phyloP scores from a whole-genome alignment of 1,140 invertebrate genomes.

The Cydia fagiglandana region DNA sequence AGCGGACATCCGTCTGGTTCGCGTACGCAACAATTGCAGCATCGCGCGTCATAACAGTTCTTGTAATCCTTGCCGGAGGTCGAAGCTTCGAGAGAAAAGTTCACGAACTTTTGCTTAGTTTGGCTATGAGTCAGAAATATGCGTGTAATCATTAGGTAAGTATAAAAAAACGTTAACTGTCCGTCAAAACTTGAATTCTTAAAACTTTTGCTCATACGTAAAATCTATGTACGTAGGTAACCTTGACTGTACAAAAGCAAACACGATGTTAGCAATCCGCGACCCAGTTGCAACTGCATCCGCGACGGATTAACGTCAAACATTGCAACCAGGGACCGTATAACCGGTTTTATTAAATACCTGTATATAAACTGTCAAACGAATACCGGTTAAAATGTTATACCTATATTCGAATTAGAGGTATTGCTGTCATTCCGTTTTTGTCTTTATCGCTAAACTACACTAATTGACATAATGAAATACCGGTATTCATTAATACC shows the following conservation, averaged over 20 bases:
- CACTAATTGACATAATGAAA: no score
- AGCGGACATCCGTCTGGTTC: neutral
- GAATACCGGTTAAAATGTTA: no score
- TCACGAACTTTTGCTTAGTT: neutral
- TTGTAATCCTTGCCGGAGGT: conserved; percentile 4
- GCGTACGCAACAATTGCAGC: conserved; percentile 4
- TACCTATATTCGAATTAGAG: no score
- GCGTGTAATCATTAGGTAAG: neutral
- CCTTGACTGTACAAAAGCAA: neutral
- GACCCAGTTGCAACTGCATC: conserved; percentile 2
- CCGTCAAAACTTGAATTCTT: neutral
- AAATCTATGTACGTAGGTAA: neutral
- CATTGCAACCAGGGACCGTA: no score
- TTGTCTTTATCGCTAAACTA: no score
- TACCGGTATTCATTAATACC: no score
- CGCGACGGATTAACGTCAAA: neutral
- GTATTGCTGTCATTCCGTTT: no score
- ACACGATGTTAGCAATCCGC: neutral
- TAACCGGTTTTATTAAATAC: no score
- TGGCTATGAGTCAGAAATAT: neutral
- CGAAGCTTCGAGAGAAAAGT: conserved; percentile 2
- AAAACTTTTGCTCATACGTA: neutral
- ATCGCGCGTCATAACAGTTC: conserved; percentile 6
- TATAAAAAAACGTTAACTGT: neutral
- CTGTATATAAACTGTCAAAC: no score